A percentile compares a stretch with the other conserved stretches of the same genome.
phyloP scores from a whole-genome alignment of 2,797 vertebrate species.

The Enteromius paludinosus region DNA sequence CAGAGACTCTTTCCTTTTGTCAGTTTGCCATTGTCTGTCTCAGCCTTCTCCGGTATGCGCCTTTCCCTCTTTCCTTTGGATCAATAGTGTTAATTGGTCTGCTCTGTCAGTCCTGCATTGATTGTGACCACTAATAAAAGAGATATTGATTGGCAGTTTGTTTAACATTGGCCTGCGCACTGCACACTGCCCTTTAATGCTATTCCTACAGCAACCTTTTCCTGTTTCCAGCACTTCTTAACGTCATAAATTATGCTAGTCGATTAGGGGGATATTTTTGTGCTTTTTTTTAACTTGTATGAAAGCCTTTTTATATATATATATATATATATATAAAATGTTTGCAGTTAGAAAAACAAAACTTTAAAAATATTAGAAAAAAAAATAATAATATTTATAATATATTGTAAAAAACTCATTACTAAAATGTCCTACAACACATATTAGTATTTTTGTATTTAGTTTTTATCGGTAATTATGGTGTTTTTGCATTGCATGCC shows the following conservation, averaged over 20 bases:
- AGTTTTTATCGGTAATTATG: background rate
- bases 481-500: background rate
- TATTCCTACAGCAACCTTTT: conserved; percentile 85
- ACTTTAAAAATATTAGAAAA: background rate
- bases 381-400: too few species aligned
- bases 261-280: conserved; percentile 68
- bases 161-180: conserved; percentile 79
- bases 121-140: conserved; percentile 89
- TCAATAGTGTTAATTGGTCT: conserved; percentile 88
- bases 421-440: background rate
- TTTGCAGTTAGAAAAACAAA: background rate
- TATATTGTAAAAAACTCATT: background rate
- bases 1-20: conserved; percentile 34
- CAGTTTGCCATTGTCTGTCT: conserved; percentile 28
- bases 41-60: conserved; percentile 74
- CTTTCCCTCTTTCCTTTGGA: conserved; percentile 63
- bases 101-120: conserved; percentile 86
- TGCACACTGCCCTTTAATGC: conserved; percentile 80
- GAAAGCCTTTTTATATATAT: background rate
- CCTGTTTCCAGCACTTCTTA: conserved; percentile 80
- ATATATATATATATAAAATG: background rate
- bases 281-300: conserved; percentile 33
- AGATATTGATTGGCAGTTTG: conserved; percentile 87
- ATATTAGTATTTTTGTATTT: background rate
- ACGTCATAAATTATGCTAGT: conserved; percentile 80